Evolutionary conservation across 2,113 vertebrate genomes (phyloP).

Genomic region (Cervus canadensis): DNA sequence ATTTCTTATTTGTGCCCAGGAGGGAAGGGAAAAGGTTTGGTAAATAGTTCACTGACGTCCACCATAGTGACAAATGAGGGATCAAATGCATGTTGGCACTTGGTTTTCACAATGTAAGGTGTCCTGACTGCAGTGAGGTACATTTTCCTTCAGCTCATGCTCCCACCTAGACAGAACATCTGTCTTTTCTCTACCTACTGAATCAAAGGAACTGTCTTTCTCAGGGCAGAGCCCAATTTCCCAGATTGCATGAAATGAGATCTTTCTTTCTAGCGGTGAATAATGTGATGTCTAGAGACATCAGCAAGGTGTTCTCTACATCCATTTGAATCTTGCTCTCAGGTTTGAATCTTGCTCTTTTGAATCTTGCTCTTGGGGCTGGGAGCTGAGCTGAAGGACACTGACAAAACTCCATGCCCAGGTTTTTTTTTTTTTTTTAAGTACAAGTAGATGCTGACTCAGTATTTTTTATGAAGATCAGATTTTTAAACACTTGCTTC

Average conservation of each 20-base stretch:
- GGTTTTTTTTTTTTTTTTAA: not conserved
- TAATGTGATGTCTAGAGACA: not conserved
- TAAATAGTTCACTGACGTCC: not conserved
- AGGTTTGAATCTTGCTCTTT: not conserved
- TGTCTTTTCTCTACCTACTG: not conserved
- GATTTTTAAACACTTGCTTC: not conserved
- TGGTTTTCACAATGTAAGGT: not conserved
- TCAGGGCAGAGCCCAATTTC: not conserved
- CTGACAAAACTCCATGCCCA: too few relatives aligned
- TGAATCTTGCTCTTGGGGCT: not conserved
- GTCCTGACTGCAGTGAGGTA: not conserved
- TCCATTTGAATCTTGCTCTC: not conserved
- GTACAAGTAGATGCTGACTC: not conserved
- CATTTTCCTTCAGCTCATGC: not conserved
- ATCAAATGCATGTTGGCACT: not conserved
- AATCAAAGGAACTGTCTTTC: not conserved
- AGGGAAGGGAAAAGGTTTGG: not conserved
- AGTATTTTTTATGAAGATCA: not conserved
- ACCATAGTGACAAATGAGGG: not conserved
- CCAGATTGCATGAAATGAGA: not conserved
- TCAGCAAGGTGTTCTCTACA: not conserved
- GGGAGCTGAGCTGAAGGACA: not conserved
- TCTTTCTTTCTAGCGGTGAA: not conserved
- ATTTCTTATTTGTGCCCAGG: not conserved
- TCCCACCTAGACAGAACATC: not conserved